A percentile compares a stretch with the other conserved stretches of the same genome.
phyloP scores from a whole-genome alignment of 2,797 vertebrate species.

The Lepus oiostolus region DNA sequence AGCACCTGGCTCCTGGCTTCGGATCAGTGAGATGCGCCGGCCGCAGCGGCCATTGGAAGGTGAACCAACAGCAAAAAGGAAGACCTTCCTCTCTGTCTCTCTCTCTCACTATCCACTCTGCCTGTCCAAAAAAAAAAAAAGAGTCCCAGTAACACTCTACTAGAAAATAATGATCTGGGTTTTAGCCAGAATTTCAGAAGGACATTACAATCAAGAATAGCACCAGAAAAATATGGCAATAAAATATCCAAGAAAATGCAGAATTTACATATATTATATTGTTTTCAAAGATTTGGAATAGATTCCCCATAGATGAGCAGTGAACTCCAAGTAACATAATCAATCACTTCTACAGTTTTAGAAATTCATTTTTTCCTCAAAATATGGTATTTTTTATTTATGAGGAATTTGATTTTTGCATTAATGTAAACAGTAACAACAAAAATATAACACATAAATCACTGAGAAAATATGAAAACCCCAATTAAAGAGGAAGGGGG shows the following conservation, averaged over 20 bases:
- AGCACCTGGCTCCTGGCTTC: too few species aligned
- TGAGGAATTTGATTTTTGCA: constrained; percentile 15
- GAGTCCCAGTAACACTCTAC: neutral
- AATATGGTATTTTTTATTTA: neutral
- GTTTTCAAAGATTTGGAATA: constrained; percentile 50
- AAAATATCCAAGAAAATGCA: constrained; percentile 49
- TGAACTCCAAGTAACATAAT: constrained; percentile 50
- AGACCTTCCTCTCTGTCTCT: too few species aligned
- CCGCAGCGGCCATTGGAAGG: too few species aligned
- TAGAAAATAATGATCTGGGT: neutral
- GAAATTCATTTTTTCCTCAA: constrained; percentile 50
- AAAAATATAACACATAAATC: neutral
- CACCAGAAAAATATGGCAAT: constrained; percentile 48
- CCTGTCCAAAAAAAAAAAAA: neutral
- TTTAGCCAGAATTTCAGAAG: constrained; percentile 64
- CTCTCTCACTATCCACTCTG: too few species aligned
- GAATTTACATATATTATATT: neutral
- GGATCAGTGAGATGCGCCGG: too few species aligned
- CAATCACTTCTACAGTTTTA: constrained; percentile 24
- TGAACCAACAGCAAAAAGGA: too few species aligned
- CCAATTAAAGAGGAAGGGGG: neutral
- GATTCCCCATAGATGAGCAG: constrained; percentile 32
- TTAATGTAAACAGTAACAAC: constrained; percentile 27
- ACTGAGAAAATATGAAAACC: constrained; percentile 41
- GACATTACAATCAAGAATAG: constrained; percentile 32